Conservation (phyloP, 1,140 invertebrate species). For the Agrypnia vestita region DNA sequence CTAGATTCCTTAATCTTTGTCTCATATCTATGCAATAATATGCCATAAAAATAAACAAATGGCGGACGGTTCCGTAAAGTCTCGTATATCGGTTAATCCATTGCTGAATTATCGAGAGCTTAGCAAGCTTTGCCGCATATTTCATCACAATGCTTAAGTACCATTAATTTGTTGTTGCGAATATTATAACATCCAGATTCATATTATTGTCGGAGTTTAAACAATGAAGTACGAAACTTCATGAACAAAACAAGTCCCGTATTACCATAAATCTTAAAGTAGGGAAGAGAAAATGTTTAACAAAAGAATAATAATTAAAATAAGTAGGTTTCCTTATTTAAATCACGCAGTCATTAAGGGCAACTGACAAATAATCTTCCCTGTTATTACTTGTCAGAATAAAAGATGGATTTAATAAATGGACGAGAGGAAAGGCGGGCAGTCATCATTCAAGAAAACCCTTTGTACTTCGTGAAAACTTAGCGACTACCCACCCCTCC, state of each 20-base stretch:
- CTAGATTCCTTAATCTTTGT: too few relatives aligned
- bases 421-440: neutral
- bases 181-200: too few relatives aligned
- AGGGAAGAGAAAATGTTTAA: neutral
- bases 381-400: conserved; percentile 43
- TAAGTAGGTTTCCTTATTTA: neutral
- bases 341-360: conserved; percentile 25
- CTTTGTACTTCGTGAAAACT: conserved; percentile 29
- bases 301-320: conserved; percentile 23
- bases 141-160: too few relatives aligned
- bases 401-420: conserved; percentile 28
- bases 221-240: too few relatives aligned
- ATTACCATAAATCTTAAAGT: conserved; percentile 15
- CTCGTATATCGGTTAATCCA: too few relatives aligned
- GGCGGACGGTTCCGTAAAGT: too few relatives aligned
- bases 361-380: conserved; percentile 16
- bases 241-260: neutral
- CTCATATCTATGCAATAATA: too few relatives aligned
- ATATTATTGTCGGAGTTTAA: too few relatives aligned
- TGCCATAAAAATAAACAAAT: too few relatives aligned
- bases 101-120: too few relatives aligned
- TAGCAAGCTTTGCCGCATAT: too few relatives aligned
- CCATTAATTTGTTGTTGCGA: too few relatives aligned
- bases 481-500: neutral
- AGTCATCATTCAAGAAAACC: conserved; percentile 28